Evolutionary conservation across 2,888 invertebrate genomes (phyloP), one percentile per base, ranked within the genome.

Genomic region (Blastobasis lacticolella): DNA sequence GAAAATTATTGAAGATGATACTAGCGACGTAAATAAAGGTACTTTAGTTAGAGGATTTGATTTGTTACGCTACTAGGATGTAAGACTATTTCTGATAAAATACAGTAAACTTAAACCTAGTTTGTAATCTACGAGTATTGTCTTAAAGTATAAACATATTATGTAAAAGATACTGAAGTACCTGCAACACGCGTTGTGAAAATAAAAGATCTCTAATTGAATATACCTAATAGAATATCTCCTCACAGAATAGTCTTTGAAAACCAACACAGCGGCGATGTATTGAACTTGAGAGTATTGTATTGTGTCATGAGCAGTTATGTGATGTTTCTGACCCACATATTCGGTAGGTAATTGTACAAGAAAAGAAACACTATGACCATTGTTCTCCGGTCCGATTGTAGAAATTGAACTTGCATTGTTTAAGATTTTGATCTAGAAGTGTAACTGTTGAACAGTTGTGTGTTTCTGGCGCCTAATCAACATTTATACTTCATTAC

Each of bases 221-320:
- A 23, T 23, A 23, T 23, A 23, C 23, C 23, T 23, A 23, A 23
- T 23, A 23, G 23, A 23, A 23, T 23, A 23, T 23, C 23, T 23
- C 23, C 7, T 41, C 9, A 41, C 41, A 36, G n/a, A 7, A 44
- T 50, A 45, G 10, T 57, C 54, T 51, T 52, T 54, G 51, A 46
- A 40, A 44, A 57, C 57, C 51, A 58, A 66, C 54, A 64, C 62
- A 65, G 60, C 66, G 63, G 63, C 67, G 66, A 75, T 69, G 70
- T 73, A 71, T 69, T 76, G 73, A 78, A 78, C 76, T 75, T 76
- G 71, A 61, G 62, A 54, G 58, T 62, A 67, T 60, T 64, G 71
- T 72, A 69, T 79, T 76, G 76, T 81, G 78, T 81, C 79, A 79
- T 72, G 75, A 75, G 77, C 80, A 78, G 81, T 84, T 80, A 82